Percentiles rank a stretch among this genome's conserved stretches.
Evolutionary conservation across 2,797 vertebrate genomes (phyloP).

Genomic region (Siniperca obscura): DNA sequence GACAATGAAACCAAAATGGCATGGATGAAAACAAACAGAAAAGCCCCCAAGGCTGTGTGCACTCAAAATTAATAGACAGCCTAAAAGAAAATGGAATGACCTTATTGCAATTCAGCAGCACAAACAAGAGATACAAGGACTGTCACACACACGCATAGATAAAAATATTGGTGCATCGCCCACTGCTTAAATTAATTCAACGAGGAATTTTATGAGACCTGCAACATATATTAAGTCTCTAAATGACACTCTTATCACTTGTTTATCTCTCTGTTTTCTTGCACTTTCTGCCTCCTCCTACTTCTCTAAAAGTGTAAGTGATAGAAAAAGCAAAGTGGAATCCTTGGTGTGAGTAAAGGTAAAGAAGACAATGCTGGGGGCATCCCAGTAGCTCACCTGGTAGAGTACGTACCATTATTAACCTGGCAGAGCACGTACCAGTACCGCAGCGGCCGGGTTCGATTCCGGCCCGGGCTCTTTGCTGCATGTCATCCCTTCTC

Average conservation of each 20-base stretch:
- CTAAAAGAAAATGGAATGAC: slow-evolving; percentile 52
- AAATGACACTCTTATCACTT: not conserved
- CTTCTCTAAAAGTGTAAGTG: not conserved
- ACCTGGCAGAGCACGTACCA: no score
- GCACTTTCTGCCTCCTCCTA: not conserved
- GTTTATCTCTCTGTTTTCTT: not conserved
- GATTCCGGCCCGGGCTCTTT: no score
- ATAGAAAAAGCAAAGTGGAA: slow-evolving; percentile 12
- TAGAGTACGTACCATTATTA: no score
- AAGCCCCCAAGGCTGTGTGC: slow-evolving; percentile 33
- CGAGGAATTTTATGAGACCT: slow-evolving; percentile 19
- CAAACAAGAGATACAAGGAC: slow-evolving; percentile 9
- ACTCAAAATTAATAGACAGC: slow-evolving; percentile 49
- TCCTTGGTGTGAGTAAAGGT: slow-evolving; percentile 10
- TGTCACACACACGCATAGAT: not conserved
- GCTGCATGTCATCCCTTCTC: no score
- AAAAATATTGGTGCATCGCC: not conserved
- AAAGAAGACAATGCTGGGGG: not conserved
- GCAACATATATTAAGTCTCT: not conserved
- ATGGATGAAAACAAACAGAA: slow-evolving; percentile 46
- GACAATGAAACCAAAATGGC: slow-evolving; percentile 51
- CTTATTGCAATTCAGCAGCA: slow-evolving; percentile 48
- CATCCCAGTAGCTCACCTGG: no score
- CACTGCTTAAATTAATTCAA: slow-evolving; percentile 12
- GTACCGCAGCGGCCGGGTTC: no score